Base-by-base conservation (phyloP, 2,113 vertebrate species). In the Myiozetetes cayanensis region DNA sequence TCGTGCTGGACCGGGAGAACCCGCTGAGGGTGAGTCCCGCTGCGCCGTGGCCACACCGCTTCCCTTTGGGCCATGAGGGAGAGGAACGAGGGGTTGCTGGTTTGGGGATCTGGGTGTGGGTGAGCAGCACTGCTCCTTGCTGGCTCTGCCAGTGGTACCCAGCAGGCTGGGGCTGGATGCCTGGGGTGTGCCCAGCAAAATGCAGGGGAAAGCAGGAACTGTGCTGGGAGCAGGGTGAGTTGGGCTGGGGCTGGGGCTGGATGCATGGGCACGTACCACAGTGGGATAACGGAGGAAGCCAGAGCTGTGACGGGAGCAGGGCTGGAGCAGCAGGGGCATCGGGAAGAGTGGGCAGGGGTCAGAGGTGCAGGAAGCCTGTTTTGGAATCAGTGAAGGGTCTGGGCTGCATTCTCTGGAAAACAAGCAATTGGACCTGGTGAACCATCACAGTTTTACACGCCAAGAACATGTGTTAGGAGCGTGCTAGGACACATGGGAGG, bases 1-100 rank as follows among this genome's bases (percentile, higher is more conserved):
- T 97, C 8, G 39, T 93, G 37, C 93, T 97, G 82, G 97, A 94
- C 24, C 80, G 93, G 58, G 96, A 97, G 70, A 92, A 72, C 71
- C 12, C 24, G 9, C 85, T 96, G 52, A 79, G 95, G 68, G 96
- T 97, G 73, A 97, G 97, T 96, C 27, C 65, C 53, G 2, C 49
- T 2, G 79, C 3, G 14, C 46, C 1, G 2, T 0, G 4, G n/a
- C 46, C 0, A 7, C 1, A 3, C 17, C 0, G 2, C 50, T 24
- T 13, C 55, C 24, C 27, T 6, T 6, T 0, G 24, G 55, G 35
- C 0, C 1, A 33, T 0, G 1, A 0, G 1, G 61, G 79, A 37
- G 19, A 5, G 18, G 28, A 7, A 1, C 1, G 17, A 9, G 33
- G 20, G 4, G 6, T 12, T 7, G 0, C 59, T 8, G 71, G 0